Percentiles rank a stretch among this genome's conserved stretches.
These are phyloP conservation scores for Dasysyrphus albostriatus DNA, from an alignment of 2,888 invertebrate genomes.

Conservation along the genomic window DNA sequence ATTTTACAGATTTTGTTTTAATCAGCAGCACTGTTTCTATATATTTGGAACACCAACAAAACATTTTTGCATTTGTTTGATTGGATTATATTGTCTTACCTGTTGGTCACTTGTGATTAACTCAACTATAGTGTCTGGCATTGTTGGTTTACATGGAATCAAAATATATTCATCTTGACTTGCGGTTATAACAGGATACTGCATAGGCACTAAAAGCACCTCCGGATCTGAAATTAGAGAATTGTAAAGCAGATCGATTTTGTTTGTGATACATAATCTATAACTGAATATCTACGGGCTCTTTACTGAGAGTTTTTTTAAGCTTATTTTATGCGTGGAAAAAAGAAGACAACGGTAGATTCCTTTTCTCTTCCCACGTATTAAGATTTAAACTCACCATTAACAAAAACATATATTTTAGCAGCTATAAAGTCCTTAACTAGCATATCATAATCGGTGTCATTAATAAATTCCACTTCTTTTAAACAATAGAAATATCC, in stretches of 20 bases:
- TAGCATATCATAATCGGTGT: constrained; percentile 80
- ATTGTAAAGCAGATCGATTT: not conserved
- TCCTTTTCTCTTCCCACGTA: too few relatives aligned
- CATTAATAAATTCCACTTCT: constrained; percentile 78
- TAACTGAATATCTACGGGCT: too few relatives aligned
- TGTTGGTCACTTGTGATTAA: constrained; percentile 82
- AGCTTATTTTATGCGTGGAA: too few relatives aligned
- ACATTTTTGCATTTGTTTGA: too few relatives aligned
- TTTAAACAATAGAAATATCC: constrained; percentile 86
- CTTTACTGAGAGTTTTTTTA: too few relatives aligned
- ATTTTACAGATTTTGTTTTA: too few relatives aligned
- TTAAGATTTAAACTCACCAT: constrained; percentile 82
- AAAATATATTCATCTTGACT: constrained; percentile 84
- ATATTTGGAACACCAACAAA: too few relatives aligned
- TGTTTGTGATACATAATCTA: too few relatives aligned
- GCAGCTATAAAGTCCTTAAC: constrained; percentile 81
- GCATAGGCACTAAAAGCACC: constrained; percentile 83
- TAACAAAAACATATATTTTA: constrained; percentile 85
- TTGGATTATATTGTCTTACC: constrained; percentile 78
- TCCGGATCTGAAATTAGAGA: constrained; percentile 82
- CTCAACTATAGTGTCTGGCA: constrained; percentile 85
- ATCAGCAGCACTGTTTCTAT: too few relatives aligned
- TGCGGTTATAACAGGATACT: constrained; percentile 80
- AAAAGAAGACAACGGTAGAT: too few relatives aligned
- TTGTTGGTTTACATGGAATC: constrained; percentile 88